phyloP scores from a whole-genome alignment of 2,888 invertebrate species.

The Rhagonycha lutea region DNA sequence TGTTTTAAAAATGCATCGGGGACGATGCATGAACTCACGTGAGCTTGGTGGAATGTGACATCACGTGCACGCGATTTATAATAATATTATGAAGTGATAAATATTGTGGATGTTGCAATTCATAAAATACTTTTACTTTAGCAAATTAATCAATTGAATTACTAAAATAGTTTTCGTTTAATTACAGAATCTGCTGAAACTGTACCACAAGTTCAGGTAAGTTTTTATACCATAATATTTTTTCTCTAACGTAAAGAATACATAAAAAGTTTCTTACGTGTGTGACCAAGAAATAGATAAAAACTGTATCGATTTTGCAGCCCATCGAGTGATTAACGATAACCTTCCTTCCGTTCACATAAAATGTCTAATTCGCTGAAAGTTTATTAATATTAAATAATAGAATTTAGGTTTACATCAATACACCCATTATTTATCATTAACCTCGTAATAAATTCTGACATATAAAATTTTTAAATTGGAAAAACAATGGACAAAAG shows the following conservation, averaged over 20 bases:
- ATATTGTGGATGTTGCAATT: too few species aligned
- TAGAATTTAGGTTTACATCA: not conserved
- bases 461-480: not conserved
- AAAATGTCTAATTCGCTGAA: not conserved
- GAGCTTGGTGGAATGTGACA: too few species aligned
- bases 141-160: too few species aligned
- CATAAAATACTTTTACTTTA: not conserved
- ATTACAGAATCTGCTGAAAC: not conserved
- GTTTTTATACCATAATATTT: constrained; percentile 1
- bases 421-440: not conserved
- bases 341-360: not conserved
- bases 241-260: not conserved
- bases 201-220: not conserved
- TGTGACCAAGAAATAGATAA: not conserved
- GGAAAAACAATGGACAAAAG: not conserved
- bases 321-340: not conserved
- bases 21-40: too few species aligned
- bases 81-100: too few species aligned
- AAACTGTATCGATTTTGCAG: not conserved
- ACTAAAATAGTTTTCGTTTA: not conserved
- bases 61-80: too few species aligned
- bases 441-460: not conserved
- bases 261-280: not conserved
- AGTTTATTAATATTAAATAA: not conserved
- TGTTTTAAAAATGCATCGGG: too few species aligned